These are phyloP conservation scores for Cydia pomonella DNA, from an alignment of 1,140 invertebrate genomes.

Conservation along the genomic window DNA sequence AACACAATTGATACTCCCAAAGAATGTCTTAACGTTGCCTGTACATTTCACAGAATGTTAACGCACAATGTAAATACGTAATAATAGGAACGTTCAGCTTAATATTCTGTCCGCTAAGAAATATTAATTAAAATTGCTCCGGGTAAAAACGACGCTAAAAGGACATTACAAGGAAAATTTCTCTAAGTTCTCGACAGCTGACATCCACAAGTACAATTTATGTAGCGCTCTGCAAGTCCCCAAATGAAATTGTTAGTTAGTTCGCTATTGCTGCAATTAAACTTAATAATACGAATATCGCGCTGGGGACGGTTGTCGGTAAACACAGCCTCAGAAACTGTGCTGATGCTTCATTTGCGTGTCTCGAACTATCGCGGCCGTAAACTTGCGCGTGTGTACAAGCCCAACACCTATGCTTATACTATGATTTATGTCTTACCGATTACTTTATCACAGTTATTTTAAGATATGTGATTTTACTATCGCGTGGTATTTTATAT, in stretches of 20 bases:
- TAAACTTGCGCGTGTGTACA: slow-evolving; percentile 31
- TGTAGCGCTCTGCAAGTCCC: slow-evolving; percentile 58
- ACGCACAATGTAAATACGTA: slow-evolving; percentile 32
- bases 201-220: slow-evolving; percentile 77
- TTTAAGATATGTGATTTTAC: slow-evolving; percentile 12
- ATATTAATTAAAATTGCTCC: slow-evolving; percentile 77
- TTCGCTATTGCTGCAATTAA: slow-evolving; percentile 72
- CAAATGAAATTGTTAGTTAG: slow-evolving; percentile 72
- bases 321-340: slow-evolving; percentile 22
- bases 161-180: slow-evolving; percentile 76
- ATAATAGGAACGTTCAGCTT: slow-evolving; percentile 37
- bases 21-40: slow-evolving; percentile 18
- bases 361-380: slow-evolving; percentile 34
- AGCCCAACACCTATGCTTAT: slow-evolving; percentile 6
- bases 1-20: background rate
- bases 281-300: slow-evolving; percentile 64
- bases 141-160: slow-evolving; percentile 67
- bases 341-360: slow-evolving; percentile 29
- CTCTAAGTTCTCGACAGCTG: slow-evolving; percentile 74
- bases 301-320: slow-evolving; percentile 38
- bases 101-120: slow-evolving; percentile 54
- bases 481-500: background rate
- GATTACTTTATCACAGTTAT: slow-evolving; percentile 24
- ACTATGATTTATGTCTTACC: background rate
- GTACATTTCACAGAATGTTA: slow-evolving; percentile 20